Conservation (phyloP, 2,113 vertebrate genomes). For the Phylloscopus trochiloides region DNA sequence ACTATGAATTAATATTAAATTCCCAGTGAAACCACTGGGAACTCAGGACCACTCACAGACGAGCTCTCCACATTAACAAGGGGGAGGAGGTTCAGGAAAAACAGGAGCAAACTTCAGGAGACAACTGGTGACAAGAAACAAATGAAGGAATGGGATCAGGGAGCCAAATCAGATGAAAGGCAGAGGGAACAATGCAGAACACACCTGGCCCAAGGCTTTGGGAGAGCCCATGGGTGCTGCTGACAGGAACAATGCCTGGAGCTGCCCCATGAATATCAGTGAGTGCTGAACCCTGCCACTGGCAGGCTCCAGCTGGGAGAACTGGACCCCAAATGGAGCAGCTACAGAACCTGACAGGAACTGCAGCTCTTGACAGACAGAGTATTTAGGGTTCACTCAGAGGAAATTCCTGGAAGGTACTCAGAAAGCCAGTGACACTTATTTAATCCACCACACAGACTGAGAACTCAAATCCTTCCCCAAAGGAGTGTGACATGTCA, state of each 20-base stretch:
- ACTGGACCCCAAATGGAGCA: neutral
- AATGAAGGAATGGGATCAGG: neutral
- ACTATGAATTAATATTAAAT: neutral
- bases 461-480: neutral
- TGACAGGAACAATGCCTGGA: neutral
- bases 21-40: neutral
- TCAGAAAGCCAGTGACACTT: neutral
- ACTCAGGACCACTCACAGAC: neutral
- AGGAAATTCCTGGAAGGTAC: neutral
- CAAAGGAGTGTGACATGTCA: neutral
- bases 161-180: neutral
- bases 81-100: neutral
- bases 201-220: neutral
- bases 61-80: neutral
- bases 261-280: rapidly evolving
- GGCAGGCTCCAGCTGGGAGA: neutral
- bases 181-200: neutral
- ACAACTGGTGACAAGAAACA: neutral
- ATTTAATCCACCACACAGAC: neutral
- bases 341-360: neutral
- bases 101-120: neutral
- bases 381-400: neutral
- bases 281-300: neutral
- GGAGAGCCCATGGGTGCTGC: neutral
- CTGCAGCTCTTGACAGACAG: neutral